Conservation (phyloP, 2,113 vertebrate genomes). For the Sylvietta virens region DNA sequence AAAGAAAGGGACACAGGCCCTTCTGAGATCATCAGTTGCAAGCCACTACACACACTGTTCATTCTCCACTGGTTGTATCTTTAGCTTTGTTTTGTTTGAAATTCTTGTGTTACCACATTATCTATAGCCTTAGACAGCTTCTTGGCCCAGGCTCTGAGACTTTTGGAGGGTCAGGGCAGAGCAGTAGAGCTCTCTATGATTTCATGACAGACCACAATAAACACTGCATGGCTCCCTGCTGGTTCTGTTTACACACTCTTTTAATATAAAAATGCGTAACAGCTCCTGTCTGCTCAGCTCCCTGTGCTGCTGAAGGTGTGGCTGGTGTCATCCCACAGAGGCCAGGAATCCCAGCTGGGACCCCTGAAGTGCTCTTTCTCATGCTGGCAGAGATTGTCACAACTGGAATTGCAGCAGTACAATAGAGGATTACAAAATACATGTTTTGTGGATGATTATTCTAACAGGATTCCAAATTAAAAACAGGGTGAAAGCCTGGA, state of each 20-base stretch:
- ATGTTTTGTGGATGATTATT: rapidly evolving
- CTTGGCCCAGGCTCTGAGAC: conserved; percentile 36
- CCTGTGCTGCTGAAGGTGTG: background rate
- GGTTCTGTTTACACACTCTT: conserved; percentile 38
- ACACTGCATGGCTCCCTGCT: background rate
- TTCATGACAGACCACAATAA: conserved; percentile 57
- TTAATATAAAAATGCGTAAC: background rate
- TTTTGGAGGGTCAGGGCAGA: background rate
- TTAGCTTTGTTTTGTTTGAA: conserved; percentile 14
- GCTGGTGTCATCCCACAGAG: background rate
- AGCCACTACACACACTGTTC: background rate
- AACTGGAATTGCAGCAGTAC: background rate
- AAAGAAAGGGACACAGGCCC: background rate
- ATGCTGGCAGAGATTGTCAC: background rate
- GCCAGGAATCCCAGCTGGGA: background rate
- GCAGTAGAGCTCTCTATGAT: background rate
- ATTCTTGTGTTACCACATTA: conserved; percentile 2
- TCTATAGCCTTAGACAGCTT: conserved; percentile 23
- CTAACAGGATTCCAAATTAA: background rate
- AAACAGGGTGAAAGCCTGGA: background rate
- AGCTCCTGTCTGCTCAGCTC: background rate
- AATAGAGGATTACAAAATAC: background rate
- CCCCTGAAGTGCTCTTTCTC: background rate
- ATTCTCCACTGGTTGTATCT: background rate
- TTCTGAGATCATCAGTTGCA: background rate